Evolutionary conservation across 2,888 invertebrate species (phyloP), one percentile per base, ranked within the genome.

Genomic region (Archips xylosteana): DNA sequence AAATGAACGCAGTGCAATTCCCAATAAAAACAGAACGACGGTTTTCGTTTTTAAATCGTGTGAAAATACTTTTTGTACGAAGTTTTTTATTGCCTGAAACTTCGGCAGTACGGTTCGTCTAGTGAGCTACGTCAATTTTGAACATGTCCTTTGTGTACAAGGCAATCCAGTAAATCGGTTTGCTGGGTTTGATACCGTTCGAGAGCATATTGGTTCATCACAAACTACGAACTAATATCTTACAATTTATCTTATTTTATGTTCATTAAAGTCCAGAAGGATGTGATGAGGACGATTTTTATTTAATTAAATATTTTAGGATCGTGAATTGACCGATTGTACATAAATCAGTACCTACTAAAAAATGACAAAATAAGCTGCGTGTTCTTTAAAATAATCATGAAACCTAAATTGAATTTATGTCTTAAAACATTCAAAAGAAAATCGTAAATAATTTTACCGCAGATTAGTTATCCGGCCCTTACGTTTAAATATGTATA

Each of bases 71-170:
- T 32, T 45, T 12, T 45, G 45, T 45, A 12, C 12, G 12, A 45
- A 45, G 45, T 45, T 45, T 45, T 57, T 57, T 32, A 57, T 57
- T 57, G 57, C 32, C 6, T 57, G 32, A 57, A 57, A 57, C 57
- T 57, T 57, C 32, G 57, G 32, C 57, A 32, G 32, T 6, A 32
- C 32, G 32, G 15, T 23, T 23, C 10, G 57, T 57, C 57, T 32
- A 32, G 54, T 32, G 57, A 57, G 32, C 57, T 57, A 12, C 57
- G 32, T 57, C 32, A 57, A 57, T 57, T 57, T 57, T 10, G 57
- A 57, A 57, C 57, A 32, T 57, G 32, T 23, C 15, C 54, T 54
- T 57, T 57, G 57, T 57, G 32, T 32, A 57, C 32, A 23, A 32
- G 3, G 54, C 54, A 32, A 57, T 10, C 54, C 57, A 57, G 32